phyloP scores from a whole-genome alignment of 2,113 vertebrate genomes.

The Mixornis gularis region DNA sequence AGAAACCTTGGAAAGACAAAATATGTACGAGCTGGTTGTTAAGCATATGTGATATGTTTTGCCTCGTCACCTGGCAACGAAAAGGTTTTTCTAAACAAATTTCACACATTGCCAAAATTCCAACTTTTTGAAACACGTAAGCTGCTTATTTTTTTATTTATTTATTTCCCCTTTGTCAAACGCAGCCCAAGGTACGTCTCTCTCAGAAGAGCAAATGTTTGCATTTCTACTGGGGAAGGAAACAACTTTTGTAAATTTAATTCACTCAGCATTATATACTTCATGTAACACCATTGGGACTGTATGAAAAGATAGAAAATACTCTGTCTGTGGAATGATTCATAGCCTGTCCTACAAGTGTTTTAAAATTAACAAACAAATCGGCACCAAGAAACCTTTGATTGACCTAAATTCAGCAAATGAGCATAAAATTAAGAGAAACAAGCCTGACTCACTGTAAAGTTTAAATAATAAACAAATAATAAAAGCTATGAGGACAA shows the following conservation, averaged over 20 bases:
- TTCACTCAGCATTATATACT: not conserved
- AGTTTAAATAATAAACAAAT: not conserved
- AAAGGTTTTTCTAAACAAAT: slow-evolving; percentile 73
- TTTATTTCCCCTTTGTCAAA: slow-evolving; percentile 37
- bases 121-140: slow-evolving; percentile 70
- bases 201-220: not conserved
- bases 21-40: slow-evolving; percentile 81
- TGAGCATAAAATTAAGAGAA: not conserved
- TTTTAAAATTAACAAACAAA: not conserved
- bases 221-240: not conserved
- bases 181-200: slow-evolving; percentile 8
- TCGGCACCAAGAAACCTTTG: not conserved
- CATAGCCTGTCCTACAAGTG: not conserved
- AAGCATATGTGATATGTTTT: slow-evolving; percentile 79
- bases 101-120: slow-evolving; percentile 71
- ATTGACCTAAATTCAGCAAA: not conserved
- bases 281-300: not conserved
- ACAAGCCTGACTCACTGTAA: not conserved
- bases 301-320: not conserved
- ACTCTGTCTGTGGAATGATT: not conserved
- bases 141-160: slow-evolving; percentile 58
- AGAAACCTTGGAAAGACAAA: slow-evolving; percentile 80
- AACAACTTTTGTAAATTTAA: not conserved
- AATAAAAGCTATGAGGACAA: not conserved
- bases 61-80: slow-evolving; percentile 78